These are phyloP conservation scores for Himalopsyche anomala DNA, from an alignment of 2,888 invertebrate genomes.

Conservation along the genomic window DNA sequence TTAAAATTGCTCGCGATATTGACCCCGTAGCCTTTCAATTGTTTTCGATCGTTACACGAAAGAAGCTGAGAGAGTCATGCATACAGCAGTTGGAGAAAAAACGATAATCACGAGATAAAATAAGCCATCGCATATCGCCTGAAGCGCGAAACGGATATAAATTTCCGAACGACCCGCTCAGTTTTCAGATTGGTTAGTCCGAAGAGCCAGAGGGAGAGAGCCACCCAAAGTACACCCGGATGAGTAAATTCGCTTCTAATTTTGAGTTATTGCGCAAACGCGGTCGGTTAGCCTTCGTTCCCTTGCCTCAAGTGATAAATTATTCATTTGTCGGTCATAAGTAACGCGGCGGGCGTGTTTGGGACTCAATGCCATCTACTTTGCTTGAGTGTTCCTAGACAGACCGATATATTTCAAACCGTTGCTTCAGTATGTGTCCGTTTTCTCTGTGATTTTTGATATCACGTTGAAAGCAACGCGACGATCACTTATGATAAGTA, in stretches of 20 bases:
- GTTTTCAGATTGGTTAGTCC: constrained; percentile 1
- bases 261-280: constrained; percentile 59
- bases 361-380: constrained; percentile 17
- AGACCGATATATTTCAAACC: constrained; percentile 9
- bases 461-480: not conserved
- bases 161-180: constrained; percentile 26
- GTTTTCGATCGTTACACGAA: too few relatives aligned
- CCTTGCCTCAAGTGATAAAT: constrained; percentile 53
- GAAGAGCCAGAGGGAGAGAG: constrained; percentile 11
- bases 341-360: constrained; percentile 44
- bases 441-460: constrained; percentile 11
- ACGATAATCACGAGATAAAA: constrained; percentile 26
- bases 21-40: too few relatives aligned
- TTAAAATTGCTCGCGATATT: too few relatives aligned
- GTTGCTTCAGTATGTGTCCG: not conserved
- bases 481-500: not conserved
- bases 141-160: constrained; percentile 23
- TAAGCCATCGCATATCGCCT: not conserved
- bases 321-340: constrained; percentile 62
- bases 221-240: constrained; percentile 44
- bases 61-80: too few relatives aligned
- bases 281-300: constrained; percentile 41
- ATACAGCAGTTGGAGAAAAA: not conserved
- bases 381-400: constrained; percentile 16
- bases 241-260: constrained; percentile 59